Conservation (phyloP, 2,797 vertebrate genomes). For the Moxostoma hubbsi region DNA sequence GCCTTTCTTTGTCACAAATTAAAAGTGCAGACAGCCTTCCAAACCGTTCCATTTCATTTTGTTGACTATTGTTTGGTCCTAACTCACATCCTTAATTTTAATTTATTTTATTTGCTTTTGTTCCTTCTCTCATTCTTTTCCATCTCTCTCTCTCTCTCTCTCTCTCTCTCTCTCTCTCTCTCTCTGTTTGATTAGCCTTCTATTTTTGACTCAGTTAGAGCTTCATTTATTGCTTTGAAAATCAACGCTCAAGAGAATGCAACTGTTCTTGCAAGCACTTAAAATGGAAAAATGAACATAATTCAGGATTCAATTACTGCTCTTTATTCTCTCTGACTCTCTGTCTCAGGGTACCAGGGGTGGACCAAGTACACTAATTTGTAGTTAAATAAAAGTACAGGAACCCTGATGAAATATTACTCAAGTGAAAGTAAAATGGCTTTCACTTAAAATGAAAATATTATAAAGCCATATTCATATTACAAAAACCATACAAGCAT, state of each 20-base stretch:
- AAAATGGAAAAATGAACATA: conserved; percentile 5
- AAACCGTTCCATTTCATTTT: background rate
- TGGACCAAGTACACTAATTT: no score
- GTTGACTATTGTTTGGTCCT: background rate
- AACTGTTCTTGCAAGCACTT: conserved; percentile 11
- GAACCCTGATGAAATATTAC: no score
- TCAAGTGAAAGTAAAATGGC: no score
- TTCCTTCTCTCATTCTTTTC: background rate
- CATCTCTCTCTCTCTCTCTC: background rate
- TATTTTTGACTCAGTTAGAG: conserved; percentile 17
- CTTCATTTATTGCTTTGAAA: conserved; percentile 9
- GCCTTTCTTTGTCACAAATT: background rate
- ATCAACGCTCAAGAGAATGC: conserved; percentile 7
- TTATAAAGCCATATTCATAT: no score
- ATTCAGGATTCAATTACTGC: background rate
- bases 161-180: background rate
- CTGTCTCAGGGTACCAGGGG: background rate
- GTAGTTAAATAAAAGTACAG: no score
- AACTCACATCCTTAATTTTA: background rate
- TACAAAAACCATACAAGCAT: no score
- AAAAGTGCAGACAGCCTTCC: background rate
- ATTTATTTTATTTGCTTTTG: background rate
- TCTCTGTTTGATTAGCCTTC: conserved; percentile 14
- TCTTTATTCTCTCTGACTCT: background rate
- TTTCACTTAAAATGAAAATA: no score